These are phyloP conservation scores for human DNA, from an alignment of 2,113 vertebrate species.

Conservation along the genomic window GRCh38 chr2:201931001-201931500, in stretches of 20 bases:
- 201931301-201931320: neutral
- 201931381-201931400: neutral
- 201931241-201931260: neutral
- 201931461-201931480: slow-evolving; percentile 58
- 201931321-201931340: neutral
- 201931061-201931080: neutral
- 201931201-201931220: neutral
- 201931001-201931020: neutral
- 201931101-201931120: neutral
- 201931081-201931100: neutral
- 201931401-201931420: neutral
- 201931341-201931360: neutral
- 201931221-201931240: neutral
- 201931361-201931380: neutral
- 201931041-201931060: neutral
- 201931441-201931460: slow-evolving; percentile 49
- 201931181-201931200: slow-evolving; percentile 14
- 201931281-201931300: neutral
- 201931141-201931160: neutral
- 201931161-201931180: slow-evolving; percentile 21
- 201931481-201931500: slow-evolving; percentile 74
- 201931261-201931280: neutral
- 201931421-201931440: neutral
- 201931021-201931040: neutral
- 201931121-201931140: neutral